Evolutionary conservation across 1,140 invertebrate genomes (phyloP), one percentile per base, ranked within the genome.

Genomic region (Panagrolaimus sp.): DNA sequence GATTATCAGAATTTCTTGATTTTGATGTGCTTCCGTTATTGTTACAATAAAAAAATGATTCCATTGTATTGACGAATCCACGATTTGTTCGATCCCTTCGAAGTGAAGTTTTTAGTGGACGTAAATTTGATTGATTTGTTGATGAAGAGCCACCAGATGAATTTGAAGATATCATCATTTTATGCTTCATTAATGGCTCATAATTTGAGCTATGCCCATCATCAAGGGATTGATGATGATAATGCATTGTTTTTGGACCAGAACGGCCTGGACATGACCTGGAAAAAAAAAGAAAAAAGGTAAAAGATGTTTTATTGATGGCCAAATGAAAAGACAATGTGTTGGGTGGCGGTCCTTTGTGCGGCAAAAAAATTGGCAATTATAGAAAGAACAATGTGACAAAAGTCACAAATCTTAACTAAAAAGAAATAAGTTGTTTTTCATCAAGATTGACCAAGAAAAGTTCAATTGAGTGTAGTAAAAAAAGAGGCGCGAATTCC

Each of bases 191-290:
- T 28, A 58, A 21, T 21, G 52, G 28, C 52, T 58, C 52, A 28
- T 58, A 58, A 28, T 58, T 58, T 21, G 21, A 58, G 21, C 52
- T 58, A 8, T n/a, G 52, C 21, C 21, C 52, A 28, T 28, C 52
- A 28, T 58, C 28, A 12, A 28, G 21, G 17, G 52, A 58, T 58
- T 26, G 14, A 17, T 58, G 32, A 38, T 38, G 21, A 58, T 58
- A 58, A 58, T 58, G 21, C 52, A 58, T 58, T 12, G 21, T 58
- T 58, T 58, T 58, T 14, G 17, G 21, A 12, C 21, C 21, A 58
- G 52, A 58, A 58, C 52, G 52, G 21, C 52, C 52, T 12, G 21
- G 21, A 58, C 52, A 58, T 58, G 52, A 58, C 52, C 52, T 58
- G 52, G 4, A 58, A 58, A 28, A 48, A 10, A 24, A 58, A 21